A percentile compares a stretch with the other conserved stretches of the same genome.
Evolutionary conservation across 2,888 invertebrate genomes (phyloP).

Genomic region (Germaria angustata): DNA sequence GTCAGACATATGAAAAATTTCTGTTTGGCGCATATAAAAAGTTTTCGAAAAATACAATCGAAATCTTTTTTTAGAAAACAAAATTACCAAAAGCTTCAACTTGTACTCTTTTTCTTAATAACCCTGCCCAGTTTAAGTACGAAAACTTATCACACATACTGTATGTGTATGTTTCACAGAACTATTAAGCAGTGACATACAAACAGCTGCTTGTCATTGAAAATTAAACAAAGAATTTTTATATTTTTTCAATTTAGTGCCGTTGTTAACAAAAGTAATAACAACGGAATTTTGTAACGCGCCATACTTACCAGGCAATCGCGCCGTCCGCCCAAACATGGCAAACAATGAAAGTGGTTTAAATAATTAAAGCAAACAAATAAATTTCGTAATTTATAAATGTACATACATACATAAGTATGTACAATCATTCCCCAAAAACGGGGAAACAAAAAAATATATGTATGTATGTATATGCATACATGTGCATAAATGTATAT

Average conservation of each 20-base stretch:
- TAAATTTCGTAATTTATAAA: constrained; percentile 26
- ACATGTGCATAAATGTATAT: constrained; percentile 18
- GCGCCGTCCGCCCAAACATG: constrained; percentile 21
- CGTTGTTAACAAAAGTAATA: constrained; percentile 30
- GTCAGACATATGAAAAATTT: too few relatives aligned
- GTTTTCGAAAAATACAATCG: too few relatives aligned
- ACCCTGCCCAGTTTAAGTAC: neutral
- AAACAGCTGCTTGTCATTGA: constrained; percentile 17
- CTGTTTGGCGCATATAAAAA: too few relatives aligned
- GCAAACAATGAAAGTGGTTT: constrained; percentile 51
- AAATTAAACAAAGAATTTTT: constrained; percentile 27
- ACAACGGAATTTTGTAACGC: constrained; percentile 45
- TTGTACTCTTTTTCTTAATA: too few relatives aligned
- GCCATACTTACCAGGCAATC: constrained; percentile 24
- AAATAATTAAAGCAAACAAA: constrained; percentile 19
- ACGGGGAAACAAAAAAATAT: neutral
- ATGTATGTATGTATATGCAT: constrained; percentile 6
- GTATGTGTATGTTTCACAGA: neutral
- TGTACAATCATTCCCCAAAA: neutral
- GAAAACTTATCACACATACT: constrained; percentile 2
- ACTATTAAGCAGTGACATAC: neutral
- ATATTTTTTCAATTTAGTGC: neutral
- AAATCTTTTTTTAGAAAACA: too few relatives aligned
- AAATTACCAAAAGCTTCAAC: too few relatives aligned
- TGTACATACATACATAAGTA: neutral